A percentile compares a stretch with the other conserved stretches of the same genome.
These are phyloP conservation scores for Hartigia nigra DNA, from an alignment of 2,888 invertebrate genomes.

Conservation along the genomic window DNA sequence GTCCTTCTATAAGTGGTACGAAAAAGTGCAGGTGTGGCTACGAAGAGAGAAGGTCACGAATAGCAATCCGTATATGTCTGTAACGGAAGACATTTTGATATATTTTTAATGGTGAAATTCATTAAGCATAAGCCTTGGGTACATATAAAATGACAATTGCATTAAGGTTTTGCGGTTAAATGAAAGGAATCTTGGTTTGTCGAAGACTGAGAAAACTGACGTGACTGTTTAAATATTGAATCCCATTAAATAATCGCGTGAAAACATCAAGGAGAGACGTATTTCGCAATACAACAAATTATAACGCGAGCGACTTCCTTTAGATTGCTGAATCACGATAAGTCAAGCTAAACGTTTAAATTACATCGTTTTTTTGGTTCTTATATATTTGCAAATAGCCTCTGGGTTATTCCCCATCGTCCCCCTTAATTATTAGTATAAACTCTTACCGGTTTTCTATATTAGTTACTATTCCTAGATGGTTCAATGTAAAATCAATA, in stretches of 20 bases:
- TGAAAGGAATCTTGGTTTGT: neutral
- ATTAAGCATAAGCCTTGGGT: neutral
- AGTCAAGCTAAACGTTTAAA: neutral
- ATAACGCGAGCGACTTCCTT: neutral
- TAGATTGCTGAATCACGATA: neutral
- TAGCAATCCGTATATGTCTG: neutral
- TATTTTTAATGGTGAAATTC: neutral
- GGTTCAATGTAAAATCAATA: neutral
- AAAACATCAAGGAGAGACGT: neutral
- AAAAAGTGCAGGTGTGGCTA: neutral
- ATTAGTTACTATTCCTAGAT: neutral
- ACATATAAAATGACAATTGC: neutral
- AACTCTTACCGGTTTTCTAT: neutral
- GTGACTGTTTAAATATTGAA: neutral
- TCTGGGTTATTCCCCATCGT: neutral
- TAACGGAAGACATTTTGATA: neutral
- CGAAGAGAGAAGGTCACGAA: neutral
- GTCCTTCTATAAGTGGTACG: neutral
- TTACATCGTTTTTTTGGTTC: neutral
- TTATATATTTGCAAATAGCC: neutral
- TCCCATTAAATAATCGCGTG: neutral
- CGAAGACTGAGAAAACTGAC: neutral
- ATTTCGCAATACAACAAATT: neutral
- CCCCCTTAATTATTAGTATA: neutral
- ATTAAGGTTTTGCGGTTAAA: neutral